Evolutionary conservation across 2,888 invertebrate genomes (phyloP).

Genomic region (Tipula helvola): DNA sequence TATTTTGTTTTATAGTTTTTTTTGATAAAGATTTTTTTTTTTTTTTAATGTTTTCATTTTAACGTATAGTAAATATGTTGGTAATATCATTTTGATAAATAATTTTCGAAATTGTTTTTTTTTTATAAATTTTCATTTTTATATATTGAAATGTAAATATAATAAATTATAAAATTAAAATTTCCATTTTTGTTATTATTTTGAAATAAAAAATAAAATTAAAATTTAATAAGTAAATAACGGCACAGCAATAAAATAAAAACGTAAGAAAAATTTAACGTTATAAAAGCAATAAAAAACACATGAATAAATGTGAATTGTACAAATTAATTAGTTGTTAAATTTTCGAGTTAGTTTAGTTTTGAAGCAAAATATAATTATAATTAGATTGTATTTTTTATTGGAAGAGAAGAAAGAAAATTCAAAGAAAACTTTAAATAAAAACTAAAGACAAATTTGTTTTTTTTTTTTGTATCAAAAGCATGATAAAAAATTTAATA

Average conservation of each 20-base stretch:
- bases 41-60: conserved; percentile 11
- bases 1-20: conserved; percentile 12
- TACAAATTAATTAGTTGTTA: not conserved
- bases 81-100: not conserved
- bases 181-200: not conserved
- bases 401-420: not conserved
- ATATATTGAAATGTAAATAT: not conserved
- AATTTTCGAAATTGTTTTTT: conserved; percentile 11
- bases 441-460: not conserved
- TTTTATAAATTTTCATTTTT: conserved; percentile 6
- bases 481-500: not conserved
- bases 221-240: not conserved
- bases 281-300: not conserved
- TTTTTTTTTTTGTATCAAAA: not conserved
- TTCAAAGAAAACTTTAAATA: not conserved
- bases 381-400: not conserved
- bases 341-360: not conserved
- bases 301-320: not conserved
- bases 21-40: conserved; percentile 10
- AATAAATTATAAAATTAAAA: not conserved
- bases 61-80: conserved; percentile 5
- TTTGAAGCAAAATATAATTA: not conserved
- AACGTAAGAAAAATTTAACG: not conserved
- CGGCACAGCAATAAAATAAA: not conserved
- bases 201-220: not conserved